Conservation (phyloP, 2,888 invertebrate genomes). For the Cosmia pyralina region DNA sequence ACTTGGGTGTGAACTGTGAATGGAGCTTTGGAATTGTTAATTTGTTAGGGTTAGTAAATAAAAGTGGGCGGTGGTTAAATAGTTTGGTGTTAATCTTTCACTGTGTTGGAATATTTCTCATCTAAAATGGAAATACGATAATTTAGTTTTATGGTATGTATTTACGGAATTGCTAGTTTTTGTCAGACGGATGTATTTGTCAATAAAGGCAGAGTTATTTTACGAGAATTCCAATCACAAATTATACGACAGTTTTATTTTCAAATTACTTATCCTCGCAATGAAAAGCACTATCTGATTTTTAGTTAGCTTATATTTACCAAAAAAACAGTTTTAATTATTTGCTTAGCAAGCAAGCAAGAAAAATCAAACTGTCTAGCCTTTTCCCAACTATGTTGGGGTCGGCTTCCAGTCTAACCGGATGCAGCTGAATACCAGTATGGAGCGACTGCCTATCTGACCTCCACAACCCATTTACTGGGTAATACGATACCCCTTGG, state of each 20-base stretch:
- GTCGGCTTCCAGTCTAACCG: too few species aligned
- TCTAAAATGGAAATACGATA: not conserved
- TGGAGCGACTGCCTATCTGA: too few species aligned
- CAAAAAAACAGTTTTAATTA: not conserved
- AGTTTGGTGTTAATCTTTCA: slow-evolving; percentile 10
- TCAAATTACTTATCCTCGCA: not conserved
- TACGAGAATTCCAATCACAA: not conserved
- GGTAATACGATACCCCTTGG: too few species aligned
- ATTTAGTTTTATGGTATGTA: not conserved
- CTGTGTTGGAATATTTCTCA: not conserved
- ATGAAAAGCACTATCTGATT: not conserved
- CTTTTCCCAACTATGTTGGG: too few species aligned
- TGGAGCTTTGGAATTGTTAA: slow-evolving; percentile 31
- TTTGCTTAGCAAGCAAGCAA: not conserved
- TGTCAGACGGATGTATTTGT: too few species aligned
- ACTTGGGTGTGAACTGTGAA: slow-evolving; percentile 35
- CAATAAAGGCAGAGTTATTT: not conserved
- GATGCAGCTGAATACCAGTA: too few species aligned
- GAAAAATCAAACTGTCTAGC: too few species aligned
- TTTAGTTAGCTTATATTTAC: not conserved
- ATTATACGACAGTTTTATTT: not conserved
- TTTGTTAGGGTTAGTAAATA: slow-evolving; percentile 29
- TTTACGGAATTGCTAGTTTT: not conserved
- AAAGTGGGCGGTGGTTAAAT: not conserved
- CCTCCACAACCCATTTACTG: too few species aligned